These are phyloP conservation scores for Melanogrammus aeglefinus DNA, from an alignment of 2,797 vertebrate genomes.

Conservation along the genomic window DNA sequence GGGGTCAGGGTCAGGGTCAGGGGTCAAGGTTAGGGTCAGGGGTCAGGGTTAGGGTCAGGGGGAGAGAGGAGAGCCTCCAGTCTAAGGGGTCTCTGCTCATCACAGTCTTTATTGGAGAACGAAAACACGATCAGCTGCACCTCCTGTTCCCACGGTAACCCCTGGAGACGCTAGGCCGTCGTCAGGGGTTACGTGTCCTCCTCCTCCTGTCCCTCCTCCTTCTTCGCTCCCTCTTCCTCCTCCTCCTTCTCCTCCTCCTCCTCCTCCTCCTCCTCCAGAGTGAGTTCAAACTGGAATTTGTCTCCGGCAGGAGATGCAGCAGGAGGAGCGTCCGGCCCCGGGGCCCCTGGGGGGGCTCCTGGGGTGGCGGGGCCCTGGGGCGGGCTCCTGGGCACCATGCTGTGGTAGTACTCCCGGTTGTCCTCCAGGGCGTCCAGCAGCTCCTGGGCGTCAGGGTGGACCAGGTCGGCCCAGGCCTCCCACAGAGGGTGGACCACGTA, in stretches of 20 bases:
- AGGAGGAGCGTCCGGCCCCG: neutral
- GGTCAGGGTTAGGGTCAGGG: neutral
- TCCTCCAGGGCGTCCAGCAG: constrained; percentile 90
- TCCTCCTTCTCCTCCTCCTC: constrained; percentile 72
- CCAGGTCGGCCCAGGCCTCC: constrained; percentile 93
- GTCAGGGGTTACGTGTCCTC: constrained; percentile 19
- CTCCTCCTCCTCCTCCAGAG: constrained; percentile 82
- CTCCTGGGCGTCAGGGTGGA: constrained; percentile 90
- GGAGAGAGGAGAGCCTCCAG: constrained; percentile 62
- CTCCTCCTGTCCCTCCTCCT: constrained; percentile 58
- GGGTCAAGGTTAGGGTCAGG: no score
- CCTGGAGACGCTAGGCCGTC: constrained; percentile 52
- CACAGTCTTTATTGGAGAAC: constrained; percentile 61
- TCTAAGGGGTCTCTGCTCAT: constrained; percentile 73
- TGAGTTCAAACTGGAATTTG: constrained; percentile 87
- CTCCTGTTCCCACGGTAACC: constrained; percentile 25
- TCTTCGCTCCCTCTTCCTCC: constrained; percentile 46
- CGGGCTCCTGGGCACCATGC: constrained; percentile 88
- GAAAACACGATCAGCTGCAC: constrained; percentile 43
- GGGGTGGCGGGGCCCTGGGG: constrained; percentile 24
- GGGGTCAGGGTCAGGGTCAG: neutral
- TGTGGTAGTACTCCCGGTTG: constrained; percentile 94
- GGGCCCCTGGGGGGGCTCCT: neutral
- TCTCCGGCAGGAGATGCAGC: constrained; percentile 49
- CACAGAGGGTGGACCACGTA: constrained; percentile 91